Percentiles rank a stretch among this genome's conserved stretches.
Evolutionary conservation across 2,888 invertebrate species (phyloP).

Genomic region (Tinea pellionella): DNA sequence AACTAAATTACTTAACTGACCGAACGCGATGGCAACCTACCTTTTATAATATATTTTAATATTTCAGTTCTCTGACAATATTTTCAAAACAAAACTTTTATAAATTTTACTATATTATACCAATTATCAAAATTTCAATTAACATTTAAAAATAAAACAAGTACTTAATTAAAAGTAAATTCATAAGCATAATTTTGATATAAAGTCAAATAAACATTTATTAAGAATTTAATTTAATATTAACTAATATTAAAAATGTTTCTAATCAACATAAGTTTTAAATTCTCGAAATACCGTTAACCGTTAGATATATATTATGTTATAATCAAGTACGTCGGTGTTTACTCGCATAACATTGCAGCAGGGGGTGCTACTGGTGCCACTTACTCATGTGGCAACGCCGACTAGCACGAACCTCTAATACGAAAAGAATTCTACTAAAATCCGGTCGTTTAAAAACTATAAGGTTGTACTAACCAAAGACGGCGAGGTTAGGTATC

Average conservation of each 20-base stretch:
- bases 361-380: constrained; percentile 60
- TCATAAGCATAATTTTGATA: background rate
- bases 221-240: background rate
- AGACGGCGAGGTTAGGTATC: constrained; percentile 11
- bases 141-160: too few relatives aligned
- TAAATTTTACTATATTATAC: too few relatives aligned
- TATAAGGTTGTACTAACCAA: constrained; percentile 1
- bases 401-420: constrained; percentile 4
- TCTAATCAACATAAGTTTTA: constrained; percentile 18
- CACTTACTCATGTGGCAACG: constrained; percentile 34
- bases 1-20: background rate
- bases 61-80: background rate
- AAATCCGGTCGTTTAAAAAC: constrained; percentile 3
- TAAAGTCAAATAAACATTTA: background rate
- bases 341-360: constrained; percentile 50
- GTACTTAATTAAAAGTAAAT: too few relatives aligned
- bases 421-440: constrained; percentile 12
- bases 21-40: background rate
- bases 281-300: constrained; percentile 28
- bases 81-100: too few relatives aligned
- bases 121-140: too few relatives aligned
- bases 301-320: constrained; percentile 16
- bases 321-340: constrained; percentile 41
- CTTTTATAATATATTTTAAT: background rate
- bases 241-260: background rate